phyloP scores from a whole-genome alignment of 2,888 invertebrate genomes.

The Eupithecia abbreviata region DNA sequence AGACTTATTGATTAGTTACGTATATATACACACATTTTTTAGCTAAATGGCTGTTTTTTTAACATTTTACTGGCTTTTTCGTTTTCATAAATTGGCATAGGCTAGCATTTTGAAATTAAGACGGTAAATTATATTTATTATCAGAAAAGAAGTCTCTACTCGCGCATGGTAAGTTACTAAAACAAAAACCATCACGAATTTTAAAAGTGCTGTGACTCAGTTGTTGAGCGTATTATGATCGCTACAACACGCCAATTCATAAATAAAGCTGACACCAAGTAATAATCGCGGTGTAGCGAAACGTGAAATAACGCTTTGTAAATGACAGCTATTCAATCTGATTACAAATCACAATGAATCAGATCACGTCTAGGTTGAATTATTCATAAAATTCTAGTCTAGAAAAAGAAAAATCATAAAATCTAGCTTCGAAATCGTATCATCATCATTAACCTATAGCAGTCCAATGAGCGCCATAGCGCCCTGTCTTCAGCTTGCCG shows the following conservation, averaged over 20 bases:
- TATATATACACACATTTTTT: too few relatives aligned
- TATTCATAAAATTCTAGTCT: conserved; percentile 3
- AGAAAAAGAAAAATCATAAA: neutral
- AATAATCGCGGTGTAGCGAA: conserved; percentile 44
- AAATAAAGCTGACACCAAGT: conserved; percentile 50
- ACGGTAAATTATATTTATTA: neutral
- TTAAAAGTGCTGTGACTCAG: neutral
- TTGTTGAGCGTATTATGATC: conserved; percentile 16
- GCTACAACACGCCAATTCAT: conserved; percentile 38
- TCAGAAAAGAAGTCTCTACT: neutral
- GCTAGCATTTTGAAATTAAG: neutral
- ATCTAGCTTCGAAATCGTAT: neutral
- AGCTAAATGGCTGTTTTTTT: neutral
- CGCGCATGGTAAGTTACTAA: neutral
- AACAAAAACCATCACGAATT: neutral
- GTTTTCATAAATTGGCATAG: neutral
- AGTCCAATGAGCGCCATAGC: too few relatives aligned
- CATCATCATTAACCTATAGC: too few relatives aligned
- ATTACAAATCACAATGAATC: conserved; percentile 14
- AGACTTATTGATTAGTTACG: too few relatives aligned
- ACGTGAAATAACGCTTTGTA: conserved; percentile 35
- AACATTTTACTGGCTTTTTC: neutral
- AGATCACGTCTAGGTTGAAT: conserved; percentile 8
- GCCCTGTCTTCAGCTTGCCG: too few relatives aligned
- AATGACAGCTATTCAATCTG: conserved; percentile 37